Evolutionary conservation across 2,797 vertebrate species (phyloP).

Genomic region (Sciurus vulgaris): DNA sequence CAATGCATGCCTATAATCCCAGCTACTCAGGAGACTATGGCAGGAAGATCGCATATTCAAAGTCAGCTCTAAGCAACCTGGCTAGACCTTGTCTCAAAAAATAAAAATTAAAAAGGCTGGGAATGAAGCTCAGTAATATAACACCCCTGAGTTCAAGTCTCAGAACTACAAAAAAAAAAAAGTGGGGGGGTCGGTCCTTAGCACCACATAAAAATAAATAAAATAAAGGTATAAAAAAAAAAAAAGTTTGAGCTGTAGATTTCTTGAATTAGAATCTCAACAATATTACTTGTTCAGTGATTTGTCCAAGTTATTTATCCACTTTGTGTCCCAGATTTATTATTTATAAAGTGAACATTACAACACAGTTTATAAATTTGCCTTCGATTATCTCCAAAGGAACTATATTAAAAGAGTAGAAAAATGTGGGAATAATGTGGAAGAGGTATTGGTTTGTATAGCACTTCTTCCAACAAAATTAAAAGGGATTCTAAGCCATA

Average conservation of each 20-base stretch:
- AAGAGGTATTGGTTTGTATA: not conserved
- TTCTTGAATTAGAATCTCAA: not conserved
- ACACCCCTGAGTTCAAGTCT: too few relatives aligned
- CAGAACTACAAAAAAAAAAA: too few relatives aligned
- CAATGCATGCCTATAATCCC: not conserved
- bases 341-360: not conserved
- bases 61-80: not conserved
- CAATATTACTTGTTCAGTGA: not conserved
- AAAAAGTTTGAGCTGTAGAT: not conserved
- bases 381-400: not conserved
- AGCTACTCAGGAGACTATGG: not conserved
- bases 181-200: too few relatives aligned
- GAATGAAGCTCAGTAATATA: not conserved
- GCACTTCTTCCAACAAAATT: slow-evolving; percentile 18
- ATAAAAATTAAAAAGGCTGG: not conserved
- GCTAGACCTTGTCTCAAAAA: not conserved
- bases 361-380: not conserved
- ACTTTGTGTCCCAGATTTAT: not conserved
- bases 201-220: too few relatives aligned
- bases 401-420: not conserved
- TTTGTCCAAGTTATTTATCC: not conserved
- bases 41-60: not conserved
- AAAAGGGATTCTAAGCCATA: not conserved
- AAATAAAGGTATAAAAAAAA: too few relatives aligned
- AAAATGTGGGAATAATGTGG: not conserved